Conservation (phyloP, 1,140 invertebrate species). For the Pachypeltis micranthus region DNA sequence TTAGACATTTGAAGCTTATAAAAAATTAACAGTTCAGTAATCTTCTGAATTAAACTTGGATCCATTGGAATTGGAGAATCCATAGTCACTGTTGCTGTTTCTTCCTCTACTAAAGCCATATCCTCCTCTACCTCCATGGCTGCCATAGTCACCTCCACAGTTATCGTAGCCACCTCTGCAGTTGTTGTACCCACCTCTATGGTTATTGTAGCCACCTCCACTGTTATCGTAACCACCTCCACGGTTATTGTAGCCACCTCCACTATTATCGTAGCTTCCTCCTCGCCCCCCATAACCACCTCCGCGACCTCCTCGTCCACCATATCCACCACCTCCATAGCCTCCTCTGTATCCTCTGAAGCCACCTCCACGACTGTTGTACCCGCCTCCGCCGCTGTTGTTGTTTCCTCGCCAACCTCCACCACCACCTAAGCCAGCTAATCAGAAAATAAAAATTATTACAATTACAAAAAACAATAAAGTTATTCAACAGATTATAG, state of each 20-base stretch:
- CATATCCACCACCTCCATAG: slow-evolving; percentile 19
- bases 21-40: no score
- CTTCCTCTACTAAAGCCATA: no score
- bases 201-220: background rate
- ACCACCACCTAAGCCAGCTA: slow-evolving; percentile 32
- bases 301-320: slow-evolving; percentile 23
- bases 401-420: slow-evolving; percentile 24
- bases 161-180: no score
- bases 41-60: no score
- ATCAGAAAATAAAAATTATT: background rate
- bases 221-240: slow-evolving; percentile 10
- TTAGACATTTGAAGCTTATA: no score
- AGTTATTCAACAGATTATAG: background rate
- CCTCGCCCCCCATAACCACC: slow-evolving; percentile 13
- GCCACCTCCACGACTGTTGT: slow-evolving; percentile 19
- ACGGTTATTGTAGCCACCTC: slow-evolving; percentile 5
- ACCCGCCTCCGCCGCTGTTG: background rate
- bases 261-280: slow-evolving; percentile 5
- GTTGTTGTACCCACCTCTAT: no score
- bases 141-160: slow-evolving; percentile 11
- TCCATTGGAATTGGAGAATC: no score
- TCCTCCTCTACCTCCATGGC: background rate
- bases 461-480: background rate
- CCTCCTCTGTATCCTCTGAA: slow-evolving; percentile 19
- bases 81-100: no score